phyloP scores from a whole-genome alignment of 2,888 invertebrate species.

The Xylota sylvarum region DNA sequence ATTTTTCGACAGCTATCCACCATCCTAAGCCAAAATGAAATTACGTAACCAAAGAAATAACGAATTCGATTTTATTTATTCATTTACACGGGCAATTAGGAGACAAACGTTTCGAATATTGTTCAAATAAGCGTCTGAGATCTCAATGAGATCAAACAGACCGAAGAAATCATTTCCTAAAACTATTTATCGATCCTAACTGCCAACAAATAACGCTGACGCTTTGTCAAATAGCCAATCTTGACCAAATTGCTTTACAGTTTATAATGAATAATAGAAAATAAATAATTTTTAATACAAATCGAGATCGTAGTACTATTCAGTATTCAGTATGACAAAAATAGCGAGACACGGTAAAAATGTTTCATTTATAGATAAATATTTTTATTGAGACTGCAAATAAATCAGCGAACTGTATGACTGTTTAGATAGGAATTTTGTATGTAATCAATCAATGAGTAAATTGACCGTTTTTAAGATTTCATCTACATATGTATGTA shows the following conservation, averaged over 20 bases:
- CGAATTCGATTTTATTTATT: slow-evolving; percentile 14
- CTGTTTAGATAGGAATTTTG: no score
- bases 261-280: background rate
- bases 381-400: background rate
- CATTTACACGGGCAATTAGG: slow-evolving; percentile 25
- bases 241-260: background rate
- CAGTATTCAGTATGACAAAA: background rate
- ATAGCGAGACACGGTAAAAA: background rate
- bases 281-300: no score
- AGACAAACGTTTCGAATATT: slow-evolving; percentile 14
- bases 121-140: slow-evolving; percentile 3
- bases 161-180: slow-evolving; percentile 18
- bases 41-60: slow-evolving; percentile 11
- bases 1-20: slow-evolving; percentile 28
- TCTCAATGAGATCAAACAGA: slow-evolving; percentile 12
- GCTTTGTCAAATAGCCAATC: slow-evolving; percentile 16
- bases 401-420: no score
- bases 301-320: no score
- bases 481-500: no score
- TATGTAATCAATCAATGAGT: no score
- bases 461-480: no score
- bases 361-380: background rate
- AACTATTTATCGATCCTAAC: slow-evolving; percentile 24
- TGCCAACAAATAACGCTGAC: background rate
- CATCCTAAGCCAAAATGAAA: background rate